Evolutionary conservation across 2,113 vertebrate genomes (phyloP), one percentile per base, ranked within the genome.

Genomic region (Mustelus asterias): DNA sequence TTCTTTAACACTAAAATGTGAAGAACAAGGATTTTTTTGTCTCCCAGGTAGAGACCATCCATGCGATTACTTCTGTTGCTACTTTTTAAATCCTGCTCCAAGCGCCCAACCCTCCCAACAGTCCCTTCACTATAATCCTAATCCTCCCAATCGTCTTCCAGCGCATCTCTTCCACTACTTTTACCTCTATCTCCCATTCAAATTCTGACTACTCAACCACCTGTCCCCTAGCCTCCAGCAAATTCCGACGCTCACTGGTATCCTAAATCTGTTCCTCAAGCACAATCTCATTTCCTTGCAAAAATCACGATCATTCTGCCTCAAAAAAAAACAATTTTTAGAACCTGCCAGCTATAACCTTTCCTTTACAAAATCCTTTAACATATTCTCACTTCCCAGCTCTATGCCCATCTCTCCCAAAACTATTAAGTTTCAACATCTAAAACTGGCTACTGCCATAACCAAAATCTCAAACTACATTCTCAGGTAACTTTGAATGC

Each of bases 101-200:
- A 26, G 67, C 4, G 2, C 22, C 58, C 70, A 37, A n/a, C 7
- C 22, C 24, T 24, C 33, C 48, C n/a, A 20, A 29, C 22, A 20
- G 18, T 86, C 98, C 97, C 80, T 41, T 41, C 80, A 83, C 37
- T 22, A 20, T 83, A 41, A 20, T 14, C 80, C 72, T 76, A 26
- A 10, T 10, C 33, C 72, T 29, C 24, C 72, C 1, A 11, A 33
- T 76, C 72, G 5, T 72, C 69, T 70, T 26, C 22, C 69, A 70
- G 70, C 26, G 8, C 72, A 76, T 33, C 72, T 76, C 26, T 83
- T 41, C 37, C 37, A 83, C 37, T 6, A 83, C 10, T 41, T 41
- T 83, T 20, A 44, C 37, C 37, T 22, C 14, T 13, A 41, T 37
- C 16, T 83, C 37, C 16, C 37, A 41, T 41, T 83, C 37, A 41